These are phyloP conservation scores for Mylabris sibirica DNA, from an alignment of 2,888 invertebrate species.

Conservation along the genomic window DNA sequence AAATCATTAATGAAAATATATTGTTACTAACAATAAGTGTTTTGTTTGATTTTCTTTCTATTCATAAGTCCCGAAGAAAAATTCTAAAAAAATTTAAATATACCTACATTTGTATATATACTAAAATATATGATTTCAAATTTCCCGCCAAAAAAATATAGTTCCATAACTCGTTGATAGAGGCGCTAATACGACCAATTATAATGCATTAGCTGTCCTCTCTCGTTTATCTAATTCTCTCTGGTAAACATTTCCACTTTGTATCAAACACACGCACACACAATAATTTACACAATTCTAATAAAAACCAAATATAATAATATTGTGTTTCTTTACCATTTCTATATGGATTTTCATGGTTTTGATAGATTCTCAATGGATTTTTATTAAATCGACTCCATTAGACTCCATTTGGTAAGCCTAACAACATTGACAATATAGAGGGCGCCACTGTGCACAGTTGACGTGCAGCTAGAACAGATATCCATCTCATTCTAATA, in stretches of 20 bases:
- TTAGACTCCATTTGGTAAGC: slow-evolving; percentile 69
- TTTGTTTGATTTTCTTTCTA: too few species aligned
- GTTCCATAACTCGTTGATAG: too few species aligned
- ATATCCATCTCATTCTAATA: slow-evolving; percentile 16
- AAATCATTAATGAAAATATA: too few species aligned
- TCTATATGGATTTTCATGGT: slow-evolving; percentile 60
- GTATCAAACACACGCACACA: slow-evolving; percentile 55
- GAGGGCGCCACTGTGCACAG: slow-evolving; percentile 75
- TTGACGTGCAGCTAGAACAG: slow-evolving; percentile 58
- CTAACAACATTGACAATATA: slow-evolving; percentile 83
- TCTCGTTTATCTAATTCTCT: too few species aligned
- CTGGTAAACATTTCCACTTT: slow-evolving; percentile 61
- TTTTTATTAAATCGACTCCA: slow-evolving; percentile 72
- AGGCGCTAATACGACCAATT: too few species aligned
- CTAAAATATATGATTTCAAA: too few species aligned
- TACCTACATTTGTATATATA: too few species aligned
- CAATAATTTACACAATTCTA: slow-evolving; percentile 51
- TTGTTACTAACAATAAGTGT: too few species aligned
- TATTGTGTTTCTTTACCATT: slow-evolving; percentile 60
- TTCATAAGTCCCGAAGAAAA: too few species aligned
- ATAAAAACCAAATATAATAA: slow-evolving; percentile 50
- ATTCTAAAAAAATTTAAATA: too few species aligned
- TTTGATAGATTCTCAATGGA: slow-evolving; percentile 67
- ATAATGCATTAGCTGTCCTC: too few species aligned
- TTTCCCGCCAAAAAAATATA: too few species aligned